phyloP scores from a whole-genome alignment of 2,797 vertebrate genomes.

The Selene dorsalis region DNA sequence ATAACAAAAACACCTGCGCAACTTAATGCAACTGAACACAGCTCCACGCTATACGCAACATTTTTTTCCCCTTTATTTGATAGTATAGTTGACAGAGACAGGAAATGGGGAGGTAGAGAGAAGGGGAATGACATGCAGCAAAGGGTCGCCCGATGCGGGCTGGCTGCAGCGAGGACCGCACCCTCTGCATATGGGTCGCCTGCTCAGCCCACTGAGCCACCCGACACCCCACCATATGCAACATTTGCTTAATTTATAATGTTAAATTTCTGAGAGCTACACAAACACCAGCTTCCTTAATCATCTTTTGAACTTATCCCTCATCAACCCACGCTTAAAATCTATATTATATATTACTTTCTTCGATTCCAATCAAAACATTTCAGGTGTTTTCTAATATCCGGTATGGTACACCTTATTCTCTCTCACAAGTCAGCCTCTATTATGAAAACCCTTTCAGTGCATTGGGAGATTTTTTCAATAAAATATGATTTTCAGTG shows the following conservation, averaged over 20 bases:
- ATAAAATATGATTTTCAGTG: not conserved
- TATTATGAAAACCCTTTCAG: not conserved
- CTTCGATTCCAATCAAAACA: too few relatives aligned
- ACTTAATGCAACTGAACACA: not conserved
- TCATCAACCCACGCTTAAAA: not conserved
- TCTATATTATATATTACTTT: too few relatives aligned
- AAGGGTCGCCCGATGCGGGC: too few relatives aligned
- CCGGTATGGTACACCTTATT: not conserved
- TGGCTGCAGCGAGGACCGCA: too few relatives aligned
- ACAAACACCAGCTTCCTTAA: not conserved
- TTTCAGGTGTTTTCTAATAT: not conserved
- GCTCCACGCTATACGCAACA: not conserved
- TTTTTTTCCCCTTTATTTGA: too few relatives aligned
- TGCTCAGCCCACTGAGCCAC: too few relatives aligned
- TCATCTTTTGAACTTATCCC: not conserved
- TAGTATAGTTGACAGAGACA: too few relatives aligned
- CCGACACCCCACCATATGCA: too few relatives aligned
- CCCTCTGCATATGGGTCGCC: too few relatives aligned
- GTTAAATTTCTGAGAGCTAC: not conserved
- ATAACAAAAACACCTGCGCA: not conserved
- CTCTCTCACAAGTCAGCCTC: too few relatives aligned
- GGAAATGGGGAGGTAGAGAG: too few relatives aligned
- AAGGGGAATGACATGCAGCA: too few relatives aligned
- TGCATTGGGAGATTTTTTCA: not conserved
- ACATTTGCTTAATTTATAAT: not conserved